Percentiles rank a stretch among this genome's conserved stretches.
These are phyloP conservation scores for Myotis lucifugus DNA, from an alignment of 2,113 vertebrate species.

Conservation along the genomic window DNA sequence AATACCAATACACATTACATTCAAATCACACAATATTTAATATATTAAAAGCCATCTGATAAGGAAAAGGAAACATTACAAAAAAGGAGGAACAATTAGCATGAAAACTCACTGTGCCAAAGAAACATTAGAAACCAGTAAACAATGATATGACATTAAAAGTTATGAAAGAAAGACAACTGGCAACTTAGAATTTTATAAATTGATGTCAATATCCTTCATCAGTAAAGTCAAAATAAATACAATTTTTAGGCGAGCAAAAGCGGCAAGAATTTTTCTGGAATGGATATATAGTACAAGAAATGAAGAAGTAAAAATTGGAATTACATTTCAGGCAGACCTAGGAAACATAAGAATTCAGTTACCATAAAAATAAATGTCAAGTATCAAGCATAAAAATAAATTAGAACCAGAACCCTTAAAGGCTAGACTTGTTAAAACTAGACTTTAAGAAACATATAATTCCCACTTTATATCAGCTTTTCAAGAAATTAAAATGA, in stretches of 20 bases:
- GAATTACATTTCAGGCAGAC: not conserved
- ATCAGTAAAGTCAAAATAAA: not conserved
- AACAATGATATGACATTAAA: not conserved
- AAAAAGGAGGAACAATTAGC: not conserved
- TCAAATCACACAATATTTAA: not conserved
- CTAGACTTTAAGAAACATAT: fast-evolving
- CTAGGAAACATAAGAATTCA: not conserved
- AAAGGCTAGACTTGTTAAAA: not conserved
- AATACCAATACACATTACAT: not conserved
- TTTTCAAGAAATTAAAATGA: not conserved
- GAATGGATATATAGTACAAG: not conserved
- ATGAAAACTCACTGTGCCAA: not conserved
- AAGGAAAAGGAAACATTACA: not conserved
- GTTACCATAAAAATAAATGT: not conserved
- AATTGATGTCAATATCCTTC: not conserved
- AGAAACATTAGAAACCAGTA: not conserved
- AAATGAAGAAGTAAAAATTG: not conserved
- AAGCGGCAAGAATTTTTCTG: not conserved
- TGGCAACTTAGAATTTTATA: not conserved
- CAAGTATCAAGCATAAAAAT: not conserved
- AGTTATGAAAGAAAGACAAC: not conserved
- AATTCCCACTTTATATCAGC: not conserved
- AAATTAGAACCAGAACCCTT: not conserved
- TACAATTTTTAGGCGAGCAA: not conserved
- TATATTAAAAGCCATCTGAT: not conserved